These are phyloP conservation scores for Heliconius aoede DNA, from an alignment of 2,888 invertebrate genomes.

Conservation along the genomic window DNA sequence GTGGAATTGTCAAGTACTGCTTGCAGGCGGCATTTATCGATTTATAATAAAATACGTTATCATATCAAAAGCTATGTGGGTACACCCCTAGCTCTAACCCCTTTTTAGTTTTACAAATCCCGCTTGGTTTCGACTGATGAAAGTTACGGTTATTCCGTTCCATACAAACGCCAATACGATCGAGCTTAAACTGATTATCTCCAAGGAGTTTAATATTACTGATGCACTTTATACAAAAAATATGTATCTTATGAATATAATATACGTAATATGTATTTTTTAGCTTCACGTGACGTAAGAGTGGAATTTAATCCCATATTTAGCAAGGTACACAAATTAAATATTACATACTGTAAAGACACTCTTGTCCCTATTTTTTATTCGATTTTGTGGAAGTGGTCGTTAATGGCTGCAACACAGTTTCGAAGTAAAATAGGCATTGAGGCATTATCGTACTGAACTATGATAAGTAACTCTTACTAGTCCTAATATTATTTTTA, in stretches of 20 bases:
- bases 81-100: constrained; percentile 19
- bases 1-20: too few relatives aligned
- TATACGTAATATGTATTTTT: background rate
- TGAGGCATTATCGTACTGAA: too few relatives aligned
- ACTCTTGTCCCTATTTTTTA: background rate
- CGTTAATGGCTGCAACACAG: too few relatives aligned
- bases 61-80: background rate
- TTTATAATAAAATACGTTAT: too few relatives aligned
- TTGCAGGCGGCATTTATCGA: too few relatives aligned
- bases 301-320: too few relatives aligned
- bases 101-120: constrained; percentile 26
- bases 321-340: too few relatives aligned
- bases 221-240: constrained; percentile 21
- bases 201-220: constrained; percentile 32
- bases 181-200: constrained; percentile 30
- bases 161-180: constrained; percentile 28
- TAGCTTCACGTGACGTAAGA: background rate
- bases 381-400: too few relatives aligned
- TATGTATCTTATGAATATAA: background rate
- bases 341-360: background rate
- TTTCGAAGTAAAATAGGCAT: too few relatives aligned
- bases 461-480: too few relatives aligned
- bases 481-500: too few relatives aligned
- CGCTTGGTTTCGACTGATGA: constrained; percentile 33
- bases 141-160: constrained; percentile 36